Conservation (phyloP, 2,113 vertebrate genomes). For the Neolamprologus devosi region DNA sequence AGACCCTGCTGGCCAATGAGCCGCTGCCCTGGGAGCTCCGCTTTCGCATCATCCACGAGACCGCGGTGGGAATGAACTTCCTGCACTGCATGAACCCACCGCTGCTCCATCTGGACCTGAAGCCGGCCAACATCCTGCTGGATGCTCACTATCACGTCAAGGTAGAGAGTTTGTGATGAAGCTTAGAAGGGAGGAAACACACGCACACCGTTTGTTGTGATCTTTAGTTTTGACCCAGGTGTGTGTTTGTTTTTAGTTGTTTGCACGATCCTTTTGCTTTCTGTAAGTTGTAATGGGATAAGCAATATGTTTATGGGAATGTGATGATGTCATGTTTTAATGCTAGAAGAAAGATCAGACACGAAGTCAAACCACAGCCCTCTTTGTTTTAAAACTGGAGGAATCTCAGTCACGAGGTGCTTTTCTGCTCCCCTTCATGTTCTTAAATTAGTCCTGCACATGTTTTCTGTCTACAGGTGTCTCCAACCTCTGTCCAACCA, state of each 20-base stretch:
- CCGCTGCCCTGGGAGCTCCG: conserved; percentile 90
- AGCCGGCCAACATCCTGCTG: conserved; percentile 95
- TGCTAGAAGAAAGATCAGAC: neutral
- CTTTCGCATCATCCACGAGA: conserved; percentile 93
- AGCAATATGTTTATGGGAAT: too few species aligned
- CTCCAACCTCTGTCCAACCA: conserved; percentile 25
- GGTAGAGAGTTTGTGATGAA: conserved; percentile 58
- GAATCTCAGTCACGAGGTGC: neutral
- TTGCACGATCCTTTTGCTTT: neutral
- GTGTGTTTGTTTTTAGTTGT: neutral
- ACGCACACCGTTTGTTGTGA: neutral
- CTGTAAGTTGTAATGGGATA: neutral
- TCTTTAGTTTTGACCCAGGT: neutral
- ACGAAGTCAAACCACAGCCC: neutral
- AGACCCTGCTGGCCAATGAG: conserved; percentile 85
- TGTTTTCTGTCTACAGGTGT: conserved; percentile 34
- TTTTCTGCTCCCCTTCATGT: neutral
- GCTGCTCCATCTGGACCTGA: conserved; percentile 92
- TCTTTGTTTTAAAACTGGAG: neutral
- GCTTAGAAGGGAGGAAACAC: neutral
- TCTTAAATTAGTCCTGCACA: neutral
- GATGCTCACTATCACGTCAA: conserved; percentile 96
- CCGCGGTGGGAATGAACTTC: conserved; percentile 97
- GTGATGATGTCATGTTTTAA: neutral
- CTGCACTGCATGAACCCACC: conserved; percentile 95